Percentiles rank a stretch among this genome's conserved stretches.
Conservation (phyloP, 2,888 invertebrate genomes). For the Drosophila limbata region DNA sequence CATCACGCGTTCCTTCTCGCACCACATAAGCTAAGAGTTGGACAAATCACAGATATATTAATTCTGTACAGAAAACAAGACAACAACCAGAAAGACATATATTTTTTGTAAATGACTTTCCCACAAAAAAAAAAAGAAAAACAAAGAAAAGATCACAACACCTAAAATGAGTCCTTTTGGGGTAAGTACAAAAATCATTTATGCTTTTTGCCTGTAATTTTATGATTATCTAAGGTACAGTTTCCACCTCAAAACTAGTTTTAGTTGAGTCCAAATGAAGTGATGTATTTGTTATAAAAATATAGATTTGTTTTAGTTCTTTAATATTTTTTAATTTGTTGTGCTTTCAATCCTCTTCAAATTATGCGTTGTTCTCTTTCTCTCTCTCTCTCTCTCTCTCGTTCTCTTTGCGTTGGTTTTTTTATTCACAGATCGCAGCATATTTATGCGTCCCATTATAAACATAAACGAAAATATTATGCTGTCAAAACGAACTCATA, state of each 20-base stretch:
- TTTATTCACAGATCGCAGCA: slow-evolving; percentile 82
- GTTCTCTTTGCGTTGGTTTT: slow-evolving; percentile 58
- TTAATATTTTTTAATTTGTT: slow-evolving; percentile 27
- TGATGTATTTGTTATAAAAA: slow-evolving; percentile 1
- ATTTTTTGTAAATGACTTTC: slow-evolving; percentile 76
- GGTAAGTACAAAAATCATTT: slow-evolving; percentile 40
- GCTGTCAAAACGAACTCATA: slow-evolving; percentile 83
- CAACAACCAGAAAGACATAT: slow-evolving; percentile 42
- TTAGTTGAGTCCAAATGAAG: slow-evolving; percentile 25
- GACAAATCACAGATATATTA: slow-evolving; percentile 46
- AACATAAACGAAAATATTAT: slow-evolving; percentile 83
- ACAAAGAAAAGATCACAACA: slow-evolving; percentile 15
- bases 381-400: slow-evolving; percentile 39
- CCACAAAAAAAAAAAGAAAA: slow-evolving; percentile 30
- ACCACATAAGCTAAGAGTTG: slow-evolving; percentile 79
- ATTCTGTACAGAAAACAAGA: slow-evolving; percentile 38
- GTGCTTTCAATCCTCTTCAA: slow-evolving; percentile 51
- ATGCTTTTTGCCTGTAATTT: slow-evolving; percentile 36
- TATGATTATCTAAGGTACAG: slow-evolving; percentile 58
- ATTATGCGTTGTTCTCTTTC: slow-evolving; percentile 64
- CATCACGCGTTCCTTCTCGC: slow-evolving; percentile 74
- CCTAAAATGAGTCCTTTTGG: slow-evolving; percentile 6
- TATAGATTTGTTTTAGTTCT: slow-evolving; percentile 27
- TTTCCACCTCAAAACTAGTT: slow-evolving; percentile 30
- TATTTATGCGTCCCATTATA: slow-evolving; percentile 82